Base-by-base conservation (phyloP, 2,888 invertebrate genomes). In the Drosophila subquinaria region DNA sequence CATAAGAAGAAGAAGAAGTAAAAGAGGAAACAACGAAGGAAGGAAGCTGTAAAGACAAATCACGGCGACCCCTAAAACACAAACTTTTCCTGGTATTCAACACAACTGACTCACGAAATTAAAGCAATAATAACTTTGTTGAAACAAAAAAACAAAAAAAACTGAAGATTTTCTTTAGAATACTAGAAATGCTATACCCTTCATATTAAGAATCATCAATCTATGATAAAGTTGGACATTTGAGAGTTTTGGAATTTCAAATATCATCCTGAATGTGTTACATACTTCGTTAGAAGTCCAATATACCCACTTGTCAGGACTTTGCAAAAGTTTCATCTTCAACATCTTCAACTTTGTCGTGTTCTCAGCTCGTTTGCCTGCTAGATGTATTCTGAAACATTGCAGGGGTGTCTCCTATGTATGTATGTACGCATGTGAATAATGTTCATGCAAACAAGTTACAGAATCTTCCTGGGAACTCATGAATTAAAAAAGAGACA, bases 71-170 rank as follows among this genome's bases (percentile, higher is more conserved):
- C 69, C 69, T 23, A 69, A 64, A 69, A 64, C 69, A 66, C 63
- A 71, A 85, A 79, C 73, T 88, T 84, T 69, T 66, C 64, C 69
- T 55, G 67, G 62, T 69, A 69, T 69, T 57, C 79, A 55, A 68
- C 77, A 73, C 88, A 86, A 86, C 89, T 83, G 87, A 83, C 89
- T 81, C 73, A 70, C 73, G 48, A 87, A 83, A 86, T 89, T 86
- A 89, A 86, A 89, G 89, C 84, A 86, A 86, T 89, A 88, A 86
- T 86, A 86, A 86, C 85, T 89, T 89, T 88, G 67, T 64, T 75
- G 61, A 76, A 71, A 73, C 55, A 75, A 76, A 70, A 64, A 15
- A 10, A 45, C 23, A 23, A 17, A 27, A 15, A n/a, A 3, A 13
- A 20, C 17, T 9, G 17, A 9, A 20, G 2, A 0, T 6, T 4